Conservation (phyloP, 2,113 vertebrate species). For the Zonotrichia leucophrys region DNA sequence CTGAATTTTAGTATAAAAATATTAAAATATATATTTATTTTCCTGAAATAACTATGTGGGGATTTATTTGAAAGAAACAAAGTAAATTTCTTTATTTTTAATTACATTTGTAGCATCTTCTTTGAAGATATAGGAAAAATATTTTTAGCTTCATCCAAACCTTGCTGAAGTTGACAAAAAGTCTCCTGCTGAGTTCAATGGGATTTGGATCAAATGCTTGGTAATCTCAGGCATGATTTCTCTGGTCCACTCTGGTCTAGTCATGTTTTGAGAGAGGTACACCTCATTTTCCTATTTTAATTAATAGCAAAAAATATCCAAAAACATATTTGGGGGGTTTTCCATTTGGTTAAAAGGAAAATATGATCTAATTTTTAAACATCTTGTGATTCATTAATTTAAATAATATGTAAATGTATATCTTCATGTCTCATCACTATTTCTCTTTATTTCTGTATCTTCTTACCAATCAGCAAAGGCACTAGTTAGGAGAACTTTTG, state of each 20-base stretch:
- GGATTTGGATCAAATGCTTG: not conserved
- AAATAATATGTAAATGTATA: not conserved
- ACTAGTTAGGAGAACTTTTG: not conserved
- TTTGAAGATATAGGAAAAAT: not conserved
- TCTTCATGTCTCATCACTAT: not conserved
- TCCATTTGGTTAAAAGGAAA: not conserved
- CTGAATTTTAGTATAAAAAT: not conserved
- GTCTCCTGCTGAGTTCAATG: not conserved
- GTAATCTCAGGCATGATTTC: not conserved
- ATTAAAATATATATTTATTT: not conserved
- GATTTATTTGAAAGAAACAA: not conserved
- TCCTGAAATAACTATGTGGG: not conserved
- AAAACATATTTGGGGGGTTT: rapidly evolving
- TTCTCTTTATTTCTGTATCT: not conserved
- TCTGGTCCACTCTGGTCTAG: not conserved
- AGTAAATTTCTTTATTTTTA: not conserved
- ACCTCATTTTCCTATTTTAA: not conserved
- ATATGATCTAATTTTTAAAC: not conserved
- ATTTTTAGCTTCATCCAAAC: not conserved
- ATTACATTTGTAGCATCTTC: not conserved
- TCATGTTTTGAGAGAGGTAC: not conserved
- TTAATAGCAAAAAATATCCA: not conserved
- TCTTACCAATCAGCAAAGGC: not conserved
- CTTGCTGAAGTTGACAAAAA: not conserved
- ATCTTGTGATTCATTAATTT: not conserved